Evolutionary conservation across 2,113 vertebrate genomes (phyloP).

Genomic region (Leptobrachium leishanense): DNA sequence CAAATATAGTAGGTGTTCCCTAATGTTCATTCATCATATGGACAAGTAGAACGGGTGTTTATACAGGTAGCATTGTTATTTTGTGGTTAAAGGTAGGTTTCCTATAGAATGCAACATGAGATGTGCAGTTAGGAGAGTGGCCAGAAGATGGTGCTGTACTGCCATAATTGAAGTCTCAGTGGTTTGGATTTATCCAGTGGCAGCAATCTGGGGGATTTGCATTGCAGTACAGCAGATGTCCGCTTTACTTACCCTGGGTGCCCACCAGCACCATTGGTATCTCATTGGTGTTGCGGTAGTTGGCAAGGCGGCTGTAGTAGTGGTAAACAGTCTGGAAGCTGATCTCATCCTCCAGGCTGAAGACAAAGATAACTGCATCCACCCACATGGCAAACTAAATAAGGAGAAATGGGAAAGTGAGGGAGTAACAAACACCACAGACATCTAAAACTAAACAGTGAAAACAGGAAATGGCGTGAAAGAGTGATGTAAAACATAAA

Average conservation of each 20-base stretch:
- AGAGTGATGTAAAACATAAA: neutral
- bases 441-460: neutral
- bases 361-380: conserved; percentile 96
- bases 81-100: too few relatives aligned
- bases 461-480: neutral
- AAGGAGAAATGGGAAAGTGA: neutral
- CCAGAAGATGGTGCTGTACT: conserved; percentile 22
- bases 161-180: neutral
- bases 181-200: too few relatives aligned
- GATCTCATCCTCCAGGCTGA: conserved; percentile 96
- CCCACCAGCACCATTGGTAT: conserved; percentile 93
- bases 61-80: too few relatives aligned
- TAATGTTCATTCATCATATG: too few relatives aligned
- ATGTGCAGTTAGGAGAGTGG: conserved; percentile 6
- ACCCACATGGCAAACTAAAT: conserved; percentile 94
- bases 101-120: too few relatives aligned
- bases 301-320: conserved; percentile 94
- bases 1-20: too few relatives aligned
- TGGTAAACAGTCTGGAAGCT: conserved; percentile 98
- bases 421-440: neutral
- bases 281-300: conserved; percentile 86
- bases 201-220: too few relatives aligned
- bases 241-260: conserved; percentile 83
- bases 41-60: too few relatives aligned
- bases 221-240: neutral